Conservation (phyloP, 2,797 vertebrate genomes). For the Enteromius fasciolatus region DNA sequence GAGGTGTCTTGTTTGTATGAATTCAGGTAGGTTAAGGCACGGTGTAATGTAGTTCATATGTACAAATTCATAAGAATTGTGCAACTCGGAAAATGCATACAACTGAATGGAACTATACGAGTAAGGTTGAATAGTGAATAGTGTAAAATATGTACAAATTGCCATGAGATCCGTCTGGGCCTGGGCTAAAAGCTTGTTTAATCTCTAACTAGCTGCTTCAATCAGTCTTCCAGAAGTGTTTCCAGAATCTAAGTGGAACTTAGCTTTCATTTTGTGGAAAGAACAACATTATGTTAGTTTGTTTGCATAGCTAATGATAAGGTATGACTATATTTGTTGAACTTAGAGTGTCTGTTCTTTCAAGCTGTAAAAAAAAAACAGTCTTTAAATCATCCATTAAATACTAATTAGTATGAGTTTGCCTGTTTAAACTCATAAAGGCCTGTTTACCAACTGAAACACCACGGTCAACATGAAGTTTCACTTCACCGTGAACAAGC, state of each 20-base stretch:
- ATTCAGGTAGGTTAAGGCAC: too few relatives aligned
- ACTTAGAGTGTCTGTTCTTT: slow-evolving; percentile 8
- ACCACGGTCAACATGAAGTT: slow-evolving; percentile 57
- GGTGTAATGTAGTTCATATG: too few relatives aligned
- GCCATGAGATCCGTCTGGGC: too few relatives aligned
- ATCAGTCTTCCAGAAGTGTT: slow-evolving; percentile 7
- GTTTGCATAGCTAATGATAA: slow-evolving; percentile 25
- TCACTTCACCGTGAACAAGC: slow-evolving; percentile 50
- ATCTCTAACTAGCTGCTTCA: neutral
- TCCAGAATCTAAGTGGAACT: slow-evolving; percentile 11
- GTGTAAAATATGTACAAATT: too few relatives aligned
- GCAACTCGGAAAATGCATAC: too few relatives aligned
- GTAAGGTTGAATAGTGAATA: too few relatives aligned
- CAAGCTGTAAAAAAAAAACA: neutral
- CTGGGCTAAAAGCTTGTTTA: neutral
- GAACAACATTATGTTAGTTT: slow-evolving; percentile 28
- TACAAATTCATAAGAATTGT: too few relatives aligned
- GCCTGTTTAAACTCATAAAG: slow-evolving; percentile 40
- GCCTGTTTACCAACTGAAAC: slow-evolving; percentile 61
- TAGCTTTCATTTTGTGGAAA: slow-evolving; percentile 2
- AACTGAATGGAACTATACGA: too few relatives aligned
- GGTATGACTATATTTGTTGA: slow-evolving; percentile 34
- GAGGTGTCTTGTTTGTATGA: too few relatives aligned
- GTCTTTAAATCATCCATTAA: slow-evolving; percentile 63
- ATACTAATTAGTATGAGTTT: slow-evolving; percentile 62